Base-by-base conservation (phyloP, 2,888 invertebrate species). In the Andrena hattorfiana region DNA sequence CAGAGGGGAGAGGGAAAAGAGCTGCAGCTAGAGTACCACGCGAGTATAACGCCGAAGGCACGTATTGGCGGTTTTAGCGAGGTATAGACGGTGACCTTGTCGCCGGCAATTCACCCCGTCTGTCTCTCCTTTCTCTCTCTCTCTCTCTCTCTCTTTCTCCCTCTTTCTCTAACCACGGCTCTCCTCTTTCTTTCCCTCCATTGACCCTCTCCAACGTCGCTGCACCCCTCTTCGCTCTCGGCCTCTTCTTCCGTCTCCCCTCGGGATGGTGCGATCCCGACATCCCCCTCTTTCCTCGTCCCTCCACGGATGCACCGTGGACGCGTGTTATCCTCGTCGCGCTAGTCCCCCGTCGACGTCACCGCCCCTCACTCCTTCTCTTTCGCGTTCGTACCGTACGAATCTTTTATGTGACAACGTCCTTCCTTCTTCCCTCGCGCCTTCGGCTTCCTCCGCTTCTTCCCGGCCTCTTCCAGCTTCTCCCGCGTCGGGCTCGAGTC, bases 31-130 rank as follows among this genome's bases (percentile, higher is more conserved):
- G 91, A 86, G 90, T 89, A 89, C 87, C 87, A 87, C 87, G 87
- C 87, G 88, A 88, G 88, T 89, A 90, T 90, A 91, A 91, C 87
- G 88, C 90, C 89, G 87, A 91, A 91, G 91, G 90, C 76, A 77
- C 75, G 75, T 84, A 81, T 81, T 81, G 80, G 80, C 80, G 77
- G 83, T 83, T 84, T 84, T 82, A 84, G 79, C 85, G 84, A 80
- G 80, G 83, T 85, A 85, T 81, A 86, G 85, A 83, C 80, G 81
- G 80, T 83, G 86, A 81, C 86, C 86, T 89, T 84, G 85, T 85
- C 85, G 87, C 84, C 85, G 88, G 87, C 87, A 87, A 86, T 88
- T 87, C 88, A 88, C 89, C 81, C 81, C 86, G 83, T 77, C 81
- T 81, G 81, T 85, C 81, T 83, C 84, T 83, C 80, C 83, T 81